phyloP scores from a whole-genome alignment of 2,888 invertebrate genomes.

The Tortrix viridana region DNA sequence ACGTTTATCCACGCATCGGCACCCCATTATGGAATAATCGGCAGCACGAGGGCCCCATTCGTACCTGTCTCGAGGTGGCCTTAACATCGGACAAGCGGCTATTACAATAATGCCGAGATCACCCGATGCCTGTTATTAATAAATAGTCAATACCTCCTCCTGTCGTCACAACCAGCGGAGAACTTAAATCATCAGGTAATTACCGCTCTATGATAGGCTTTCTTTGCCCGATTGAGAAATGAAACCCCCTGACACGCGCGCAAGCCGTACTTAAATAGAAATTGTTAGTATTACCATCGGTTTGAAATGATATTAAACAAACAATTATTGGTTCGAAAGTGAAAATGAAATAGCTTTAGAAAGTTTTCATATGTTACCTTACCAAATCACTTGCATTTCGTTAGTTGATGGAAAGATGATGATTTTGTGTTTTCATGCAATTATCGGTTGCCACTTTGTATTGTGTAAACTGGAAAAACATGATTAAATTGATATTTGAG shows the following conservation, averaged over 20 bases:
- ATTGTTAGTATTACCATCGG: slow-evolving; percentile 26
- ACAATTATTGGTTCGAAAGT: slow-evolving; percentile 22
- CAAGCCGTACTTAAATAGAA: slow-evolving; percentile 29
- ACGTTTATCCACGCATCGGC: slow-evolving; percentile 52
- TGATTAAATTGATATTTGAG: slow-evolving; percentile 22
- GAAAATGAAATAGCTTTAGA: slow-evolving; percentile 32
- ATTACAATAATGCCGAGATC: slow-evolving; percentile 73
- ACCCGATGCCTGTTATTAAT: slow-evolving; percentile 70
- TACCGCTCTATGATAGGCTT: slow-evolving; percentile 64
- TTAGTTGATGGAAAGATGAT: slow-evolving; percentile 8
- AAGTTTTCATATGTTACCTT: slow-evolving; percentile 21
- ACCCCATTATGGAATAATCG: slow-evolving; percentile 47
- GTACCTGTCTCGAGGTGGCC: slow-evolving; percentile 55
- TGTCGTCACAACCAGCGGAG: slow-evolving; percentile 63
- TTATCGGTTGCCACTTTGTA: neutral
- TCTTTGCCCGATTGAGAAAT: slow-evolving; percentile 69
- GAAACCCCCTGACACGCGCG: slow-evolving; percentile 55
- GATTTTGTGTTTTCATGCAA: neutral
- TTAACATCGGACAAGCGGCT: slow-evolving; percentile 60
- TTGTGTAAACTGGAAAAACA: slow-evolving; percentile 11
- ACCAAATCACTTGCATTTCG: slow-evolving; percentile 15
- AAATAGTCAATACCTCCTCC: slow-evolving; percentile 67
- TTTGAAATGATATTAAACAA: slow-evolving; percentile 28
- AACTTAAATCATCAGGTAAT: slow-evolving; percentile 76
- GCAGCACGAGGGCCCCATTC: slow-evolving; percentile 54